Evolutionary conservation across 2,888 invertebrate genomes (phyloP).

Genomic region (Harmothoe impar): DNA sequence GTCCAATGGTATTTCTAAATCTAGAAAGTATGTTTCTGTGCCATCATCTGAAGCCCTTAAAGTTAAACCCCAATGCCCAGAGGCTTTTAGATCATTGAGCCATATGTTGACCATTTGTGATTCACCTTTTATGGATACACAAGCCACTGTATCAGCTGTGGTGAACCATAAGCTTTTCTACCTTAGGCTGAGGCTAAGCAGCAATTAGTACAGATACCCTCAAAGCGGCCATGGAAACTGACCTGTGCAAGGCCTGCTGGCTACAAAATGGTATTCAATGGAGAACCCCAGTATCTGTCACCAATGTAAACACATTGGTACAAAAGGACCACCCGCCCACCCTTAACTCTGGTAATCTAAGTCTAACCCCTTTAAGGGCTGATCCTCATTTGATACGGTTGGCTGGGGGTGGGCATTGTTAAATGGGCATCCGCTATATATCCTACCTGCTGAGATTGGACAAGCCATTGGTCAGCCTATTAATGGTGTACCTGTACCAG

Average conservation of each 20-base stretch:
- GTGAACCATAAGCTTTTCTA: background rate
- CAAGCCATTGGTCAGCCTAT: no score
- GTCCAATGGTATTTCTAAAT: no score
- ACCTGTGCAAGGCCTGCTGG: background rate
- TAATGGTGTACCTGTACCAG: no score
- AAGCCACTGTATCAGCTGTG: no score
- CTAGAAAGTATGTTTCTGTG: no score
- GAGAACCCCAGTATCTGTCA: background rate
- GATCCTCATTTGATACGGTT: constrained; percentile 17
- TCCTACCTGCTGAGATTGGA: no score
- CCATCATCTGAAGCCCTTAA: no score
- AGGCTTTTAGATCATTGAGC: no score
- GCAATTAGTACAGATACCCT: background rate
- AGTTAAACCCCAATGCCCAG: no score
- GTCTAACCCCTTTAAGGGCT: background rate
- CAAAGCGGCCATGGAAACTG: background rate
- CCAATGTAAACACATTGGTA: background rate
- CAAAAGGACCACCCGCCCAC: background rate
- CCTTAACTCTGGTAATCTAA: background rate
- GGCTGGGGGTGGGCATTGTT: background rate
- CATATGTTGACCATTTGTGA: no score
- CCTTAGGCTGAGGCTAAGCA: background rate
- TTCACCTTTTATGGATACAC: no score
- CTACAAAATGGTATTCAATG: constrained; percentile 2
- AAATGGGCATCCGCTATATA: background rate